Evolutionary conservation across 1,140 invertebrate species (phyloP).

Genomic region (Lordiphosa mommai): DNA sequence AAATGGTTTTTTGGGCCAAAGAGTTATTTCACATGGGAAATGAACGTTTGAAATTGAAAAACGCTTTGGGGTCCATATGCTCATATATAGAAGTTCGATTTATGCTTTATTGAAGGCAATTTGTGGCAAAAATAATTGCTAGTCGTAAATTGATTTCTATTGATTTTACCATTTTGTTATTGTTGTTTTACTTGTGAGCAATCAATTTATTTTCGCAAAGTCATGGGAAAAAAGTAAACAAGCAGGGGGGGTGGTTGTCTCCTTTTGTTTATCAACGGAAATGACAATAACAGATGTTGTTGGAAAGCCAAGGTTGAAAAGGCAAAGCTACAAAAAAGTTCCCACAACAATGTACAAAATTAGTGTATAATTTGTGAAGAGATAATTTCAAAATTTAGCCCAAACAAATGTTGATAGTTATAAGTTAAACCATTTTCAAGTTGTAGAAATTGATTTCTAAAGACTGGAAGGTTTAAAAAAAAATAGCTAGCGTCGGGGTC

Average conservation of each 20-base stretch:
- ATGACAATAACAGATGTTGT: conserved; percentile 39
- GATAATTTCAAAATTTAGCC: no score
- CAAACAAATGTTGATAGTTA: no score
- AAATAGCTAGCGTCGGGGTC: neutral
- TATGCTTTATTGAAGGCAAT: conserved; percentile 68
- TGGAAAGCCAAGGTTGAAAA: neutral
- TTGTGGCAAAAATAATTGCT: conserved; percentile 58
- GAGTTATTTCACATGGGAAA: conserved; percentile 10
- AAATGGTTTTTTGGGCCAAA: conserved; percentile 10
- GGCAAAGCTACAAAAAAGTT: neutral
- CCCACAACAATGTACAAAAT: conserved; percentile 9
- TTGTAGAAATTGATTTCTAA: no score
- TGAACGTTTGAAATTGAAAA: conserved; percentile 63
- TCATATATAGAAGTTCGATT: conserved; percentile 35
- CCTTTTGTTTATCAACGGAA: conserved; percentile 29
- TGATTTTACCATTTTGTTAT: conserved; percentile 29
- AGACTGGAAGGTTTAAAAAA: no score
- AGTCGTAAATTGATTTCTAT: conserved; percentile 54
- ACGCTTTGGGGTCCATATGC: neutral
- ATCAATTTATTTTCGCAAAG: conserved; percentile 30
- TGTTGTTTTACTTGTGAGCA: neutral
- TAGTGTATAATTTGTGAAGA: neutral
- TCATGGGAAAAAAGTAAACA: conserved; percentile 19
- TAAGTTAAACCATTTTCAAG: no score
- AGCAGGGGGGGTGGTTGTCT: neutral